Evolutionary conservation across 2,797 vertebrate genomes (phyloP).

Genomic region (Anguilla anguilla): DNA sequence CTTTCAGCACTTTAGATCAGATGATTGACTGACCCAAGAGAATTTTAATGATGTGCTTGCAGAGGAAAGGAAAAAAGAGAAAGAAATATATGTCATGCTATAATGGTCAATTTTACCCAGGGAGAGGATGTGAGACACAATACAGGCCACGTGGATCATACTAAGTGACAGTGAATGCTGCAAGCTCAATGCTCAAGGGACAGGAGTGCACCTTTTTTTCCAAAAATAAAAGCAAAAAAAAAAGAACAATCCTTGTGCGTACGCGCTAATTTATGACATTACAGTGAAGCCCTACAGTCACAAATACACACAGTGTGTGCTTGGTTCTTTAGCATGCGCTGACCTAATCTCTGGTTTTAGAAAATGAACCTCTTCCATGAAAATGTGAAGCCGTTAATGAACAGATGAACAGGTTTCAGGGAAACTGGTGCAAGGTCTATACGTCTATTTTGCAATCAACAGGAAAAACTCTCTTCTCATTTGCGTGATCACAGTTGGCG

Average conservation of each 20-base stretch:
- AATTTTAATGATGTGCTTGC: slow-evolving; percentile 6
- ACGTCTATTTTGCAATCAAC: no score
- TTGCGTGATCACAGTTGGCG: no score
- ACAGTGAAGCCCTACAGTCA: not conserved
- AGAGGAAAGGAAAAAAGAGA: slow-evolving; percentile 6
- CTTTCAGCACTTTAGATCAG: slow-evolving; percentile 12
- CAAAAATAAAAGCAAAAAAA: not conserved
- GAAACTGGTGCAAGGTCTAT: no score
- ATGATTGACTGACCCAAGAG: slow-evolving; percentile 9
- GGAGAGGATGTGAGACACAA: slow-evolving; percentile 42
- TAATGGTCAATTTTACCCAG: not conserved
- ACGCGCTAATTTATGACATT: not conserved
- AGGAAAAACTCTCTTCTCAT: no score
- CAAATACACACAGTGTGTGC: no score
- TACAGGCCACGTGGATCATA: slow-evolving; percentile 49
- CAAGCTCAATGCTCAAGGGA: no score
- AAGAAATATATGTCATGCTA: slow-evolving; percentile 9
- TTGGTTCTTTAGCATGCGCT: no score
- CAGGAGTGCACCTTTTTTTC: not conserved
- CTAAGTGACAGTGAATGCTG: not conserved
- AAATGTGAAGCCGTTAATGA: no score
- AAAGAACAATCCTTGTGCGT: not conserved
- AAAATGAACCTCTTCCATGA: no score
- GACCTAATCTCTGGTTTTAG: no score
- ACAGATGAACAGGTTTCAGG: no score